These are phyloP conservation scores for Blastobasis lacticolella DNA, from an alignment of 2,888 invertebrate genomes.

Conservation along the genomic window DNA sequence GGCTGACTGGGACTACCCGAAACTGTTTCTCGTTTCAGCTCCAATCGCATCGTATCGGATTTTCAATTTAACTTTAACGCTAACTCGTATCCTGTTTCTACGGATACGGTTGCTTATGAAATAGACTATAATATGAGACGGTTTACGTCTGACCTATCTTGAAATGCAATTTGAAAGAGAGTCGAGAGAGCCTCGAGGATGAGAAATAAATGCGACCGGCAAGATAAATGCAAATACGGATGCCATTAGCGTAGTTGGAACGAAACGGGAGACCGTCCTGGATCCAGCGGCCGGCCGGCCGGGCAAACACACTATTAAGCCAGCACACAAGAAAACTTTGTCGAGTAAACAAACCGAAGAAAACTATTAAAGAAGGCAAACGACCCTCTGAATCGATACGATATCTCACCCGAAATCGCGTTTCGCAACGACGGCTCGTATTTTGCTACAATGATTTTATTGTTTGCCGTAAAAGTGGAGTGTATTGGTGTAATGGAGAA, in stretches of 20 bases:
- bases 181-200: not conserved
- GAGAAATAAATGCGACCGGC: slow-evolving; percentile 6
- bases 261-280: too few species aligned
- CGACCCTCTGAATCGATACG: slow-evolving; percentile 13
- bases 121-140: too few species aligned
- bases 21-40: too few species aligned
- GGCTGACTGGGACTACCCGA: too few species aligned
- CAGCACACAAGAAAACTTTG: slow-evolving; percentile 39
- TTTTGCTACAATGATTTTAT: slow-evolving; percentile 1
- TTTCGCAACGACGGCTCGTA: slow-evolving; percentile 10
- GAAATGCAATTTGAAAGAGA: too few species aligned
- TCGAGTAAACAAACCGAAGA: slow-evolving; percentile 32
- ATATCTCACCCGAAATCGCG: slow-evolving; percentile 18
- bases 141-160: too few species aligned
- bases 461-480: slow-evolving; percentile 2
- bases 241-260: slow-evolving; percentile 19
- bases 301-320: slow-evolving; percentile 38
- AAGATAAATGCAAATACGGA: slow-evolving; percentile 28
- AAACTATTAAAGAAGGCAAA: slow-evolving; percentile 28
- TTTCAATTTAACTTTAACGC: too few species aligned
- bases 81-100: too few species aligned
- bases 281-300: slow-evolving; percentile 22
- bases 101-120: too few species aligned
- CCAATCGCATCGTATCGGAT: too few species aligned
- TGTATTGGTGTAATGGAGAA: slow-evolving; percentile 29